Percentiles rank a stretch among this genome's conserved stretches.
These are phyloP conservation scores for Troides oblongomaculatus DNA, from an alignment of 2,888 invertebrate species.

Conservation along the genomic window DNA sequence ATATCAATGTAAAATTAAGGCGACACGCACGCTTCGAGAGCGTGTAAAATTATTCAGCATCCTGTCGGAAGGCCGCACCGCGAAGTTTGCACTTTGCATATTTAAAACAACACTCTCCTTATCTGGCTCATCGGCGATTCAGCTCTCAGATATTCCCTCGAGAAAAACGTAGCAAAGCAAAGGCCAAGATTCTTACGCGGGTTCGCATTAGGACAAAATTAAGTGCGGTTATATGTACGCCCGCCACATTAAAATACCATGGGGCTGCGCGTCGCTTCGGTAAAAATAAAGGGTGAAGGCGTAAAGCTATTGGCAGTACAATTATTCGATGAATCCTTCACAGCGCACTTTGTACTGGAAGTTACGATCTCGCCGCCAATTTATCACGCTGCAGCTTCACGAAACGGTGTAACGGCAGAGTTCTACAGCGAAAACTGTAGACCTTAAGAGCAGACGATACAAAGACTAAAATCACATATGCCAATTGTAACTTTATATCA, in stretches of 20 bases:
- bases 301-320: slow-evolving; percentile 61
- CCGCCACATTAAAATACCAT: slow-evolving; percentile 77
- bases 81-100: slow-evolving; percentile 78
- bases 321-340: slow-evolving; percentile 64
- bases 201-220: slow-evolving; percentile 76
- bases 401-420: slow-evolving; percentile 36
- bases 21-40: slow-evolving; percentile 73
- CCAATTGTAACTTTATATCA: neutral
- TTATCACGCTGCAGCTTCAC: slow-evolving; percentile 44
- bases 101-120: slow-evolving; percentile 74
- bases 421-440: slow-evolving; percentile 31
- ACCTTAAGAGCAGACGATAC: slow-evolving; percentile 22
- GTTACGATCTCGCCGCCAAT: slow-evolving; percentile 49
- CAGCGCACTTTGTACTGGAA: slow-evolving; percentile 47
- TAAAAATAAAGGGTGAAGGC: slow-evolving; percentile 55
- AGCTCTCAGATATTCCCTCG: slow-evolving; percentile 64
- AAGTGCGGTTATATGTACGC: slow-evolving; percentile 77
- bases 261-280: slow-evolving; percentile 58
- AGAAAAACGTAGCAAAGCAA: slow-evolving; percentile 63
- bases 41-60: slow-evolving; percentile 77
- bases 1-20: slow-evolving; percentile 66
- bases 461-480: slow-evolving; percentile 1
- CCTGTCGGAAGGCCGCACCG: slow-evolving; percentile 65
- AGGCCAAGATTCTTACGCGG: slow-evolving; percentile 60
- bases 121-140: slow-evolving; percentile 75